A percentile compares a stretch with the other conserved stretches of the same genome.
Conservation (phyloP, 2,797 vertebrate genomes). For the Tiaroga cobitis region DNA sequence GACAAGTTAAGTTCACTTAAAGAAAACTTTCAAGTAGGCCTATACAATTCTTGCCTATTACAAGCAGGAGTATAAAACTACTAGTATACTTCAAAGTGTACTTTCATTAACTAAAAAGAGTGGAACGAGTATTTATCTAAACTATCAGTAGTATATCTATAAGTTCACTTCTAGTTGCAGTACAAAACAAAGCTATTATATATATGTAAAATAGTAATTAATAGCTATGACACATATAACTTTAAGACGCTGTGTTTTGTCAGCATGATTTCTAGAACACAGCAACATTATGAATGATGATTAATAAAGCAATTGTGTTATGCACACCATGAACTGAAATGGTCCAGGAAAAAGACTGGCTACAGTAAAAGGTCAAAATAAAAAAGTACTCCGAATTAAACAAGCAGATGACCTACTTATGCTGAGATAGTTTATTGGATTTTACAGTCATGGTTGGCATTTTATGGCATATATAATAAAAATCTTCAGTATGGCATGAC, state of each 20-base stretch:
- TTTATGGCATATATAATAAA: constrained; percentile 5
- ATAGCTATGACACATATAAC: not conserved
- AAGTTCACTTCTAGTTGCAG: too few relatives aligned
- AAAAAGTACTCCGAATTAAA: not conserved
- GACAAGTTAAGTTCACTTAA: too few relatives aligned
- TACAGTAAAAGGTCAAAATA: constrained; percentile 13
- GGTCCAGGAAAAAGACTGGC: not conserved
- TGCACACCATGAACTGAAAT: not conserved
- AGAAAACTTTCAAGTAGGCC: too few relatives aligned
- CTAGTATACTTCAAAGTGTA: too few relatives aligned
- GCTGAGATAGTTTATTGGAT: not conserved
- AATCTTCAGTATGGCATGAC: not conserved
- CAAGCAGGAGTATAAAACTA: too few relatives aligned
- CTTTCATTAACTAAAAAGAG: too few relatives aligned
- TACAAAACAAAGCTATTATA: too few relatives aligned
- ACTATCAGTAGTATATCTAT: too few relatives aligned
- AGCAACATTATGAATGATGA: not conserved
- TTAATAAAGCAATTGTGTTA: not conserved
- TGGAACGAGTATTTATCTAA: too few relatives aligned
- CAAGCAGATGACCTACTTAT: constrained; percentile 34
- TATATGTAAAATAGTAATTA: not conserved
- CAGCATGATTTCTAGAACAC: not conserved
- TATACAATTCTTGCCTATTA: too few relatives aligned
- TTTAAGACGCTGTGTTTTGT: not conserved
- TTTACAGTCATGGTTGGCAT: not conserved